Evolutionary conservation across 2,113 vertebrate species (phyloP).

Genomic region (Origma solitaria): DNA sequence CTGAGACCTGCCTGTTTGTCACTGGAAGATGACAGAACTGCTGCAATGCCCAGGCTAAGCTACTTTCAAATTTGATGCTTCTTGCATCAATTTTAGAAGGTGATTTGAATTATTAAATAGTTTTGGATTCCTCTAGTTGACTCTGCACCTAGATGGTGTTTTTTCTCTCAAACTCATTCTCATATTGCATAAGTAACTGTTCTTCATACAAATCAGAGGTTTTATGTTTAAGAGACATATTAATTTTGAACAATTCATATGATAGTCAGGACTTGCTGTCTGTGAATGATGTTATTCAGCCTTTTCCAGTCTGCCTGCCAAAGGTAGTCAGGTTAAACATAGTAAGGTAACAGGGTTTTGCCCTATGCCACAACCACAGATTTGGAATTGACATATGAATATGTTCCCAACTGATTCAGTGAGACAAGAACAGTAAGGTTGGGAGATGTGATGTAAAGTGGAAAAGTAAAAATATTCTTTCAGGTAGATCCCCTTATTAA

Average conservation of each 20-base stretch:
- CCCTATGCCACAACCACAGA: background rate
- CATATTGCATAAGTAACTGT: background rate
- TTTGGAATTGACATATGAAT: background rate
- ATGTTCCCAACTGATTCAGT: background rate
- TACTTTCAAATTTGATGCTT: background rate
- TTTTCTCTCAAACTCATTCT: background rate
- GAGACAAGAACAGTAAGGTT: background rate
- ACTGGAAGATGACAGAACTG: background rate
- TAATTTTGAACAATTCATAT: background rate
- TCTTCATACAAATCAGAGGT: background rate
- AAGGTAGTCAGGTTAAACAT: background rate
- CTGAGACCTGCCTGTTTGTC: background rate
- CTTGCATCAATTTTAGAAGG: constrained; percentile 6
- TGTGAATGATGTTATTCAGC: background rate
- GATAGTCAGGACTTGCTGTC: background rate
- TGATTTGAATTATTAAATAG: background rate
- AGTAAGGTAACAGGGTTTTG: background rate
- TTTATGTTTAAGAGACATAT: constrained; percentile 14
- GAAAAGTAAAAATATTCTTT: background rate
- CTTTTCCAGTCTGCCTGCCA: background rate
- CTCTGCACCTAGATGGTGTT: background rate
- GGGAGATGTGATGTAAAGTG: background rate
- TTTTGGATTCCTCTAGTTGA: background rate
- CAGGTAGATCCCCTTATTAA: background rate
- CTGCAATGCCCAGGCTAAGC: background rate